phyloP scores from a whole-genome alignment of 1,140 invertebrate species.

The Paramacrobiotus metropolitanus region DNA sequence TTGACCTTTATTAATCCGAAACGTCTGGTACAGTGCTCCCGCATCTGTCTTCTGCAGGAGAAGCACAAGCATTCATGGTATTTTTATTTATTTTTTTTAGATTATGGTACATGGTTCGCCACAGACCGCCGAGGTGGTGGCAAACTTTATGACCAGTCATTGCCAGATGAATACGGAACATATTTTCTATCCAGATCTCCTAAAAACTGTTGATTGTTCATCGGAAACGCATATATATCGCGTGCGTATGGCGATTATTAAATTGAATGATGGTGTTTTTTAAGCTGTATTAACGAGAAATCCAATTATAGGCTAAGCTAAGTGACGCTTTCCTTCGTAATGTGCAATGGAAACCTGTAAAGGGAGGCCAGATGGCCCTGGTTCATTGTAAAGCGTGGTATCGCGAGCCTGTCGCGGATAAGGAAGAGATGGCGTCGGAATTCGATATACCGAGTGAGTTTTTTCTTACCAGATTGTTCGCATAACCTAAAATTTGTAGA shows the following conservation, averaged over 20 bases:
- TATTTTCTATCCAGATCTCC: constrained; percentile 56
- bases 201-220: constrained; percentile 77
- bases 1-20: constrained; percentile 27
- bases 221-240: constrained; percentile 96
- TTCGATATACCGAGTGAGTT: not conserved
- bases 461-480: not conserved
- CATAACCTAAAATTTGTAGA: not conserved
- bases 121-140: constrained; percentile 37
- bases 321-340: not conserved
- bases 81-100: constrained; percentile 55
- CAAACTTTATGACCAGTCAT: constrained; percentile 33
- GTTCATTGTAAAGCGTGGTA: not conserved
- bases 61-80: constrained; percentile 8
- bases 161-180: constrained; percentile 31
- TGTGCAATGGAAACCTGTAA: not conserved
- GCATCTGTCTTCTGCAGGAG: constrained; percentile 11
- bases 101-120: constrained; percentile 42
- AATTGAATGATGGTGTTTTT: too few relatives aligned
- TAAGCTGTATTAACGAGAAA: too few relatives aligned
- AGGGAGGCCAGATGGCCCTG: not conserved
- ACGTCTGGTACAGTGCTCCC: constrained; percentile 3
- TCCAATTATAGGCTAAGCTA: not conserved
- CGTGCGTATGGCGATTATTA: constrained; percentile 38
- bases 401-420: not conserved
- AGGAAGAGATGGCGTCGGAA: not conserved